Evolutionary conservation across 1,140 invertebrate genomes (phyloP), one percentile per base, ranked within the genome.

Genomic region (Polypedilum pembai): DNA sequence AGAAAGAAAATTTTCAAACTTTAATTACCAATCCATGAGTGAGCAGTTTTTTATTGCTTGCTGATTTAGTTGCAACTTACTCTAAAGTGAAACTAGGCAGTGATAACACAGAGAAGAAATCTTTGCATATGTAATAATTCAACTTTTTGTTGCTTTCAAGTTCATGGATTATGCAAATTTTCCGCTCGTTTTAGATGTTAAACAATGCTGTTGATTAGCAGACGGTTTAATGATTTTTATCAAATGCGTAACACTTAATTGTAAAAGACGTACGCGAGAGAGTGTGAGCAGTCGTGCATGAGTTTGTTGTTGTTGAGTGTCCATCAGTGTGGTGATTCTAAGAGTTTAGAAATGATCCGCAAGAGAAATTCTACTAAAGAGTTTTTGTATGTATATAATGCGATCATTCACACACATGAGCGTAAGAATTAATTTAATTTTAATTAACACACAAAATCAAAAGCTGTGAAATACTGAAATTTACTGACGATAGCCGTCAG

Each of bases 361-460:
- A 33, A 33, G 24, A 33, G 24, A 15, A 8, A 56, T 15, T 10
- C 45, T 56, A n/a, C 15, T n/a, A n/a, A 56, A n/a, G 45, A n/a
- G 45, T n/a, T n/a, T n/a, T n/a, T 56, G 15, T n/a, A 56, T 56
- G 4, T 56, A 15, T 3, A 45, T 56, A 56, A 56, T 56, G 8
- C 45, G 12, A 56, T 56, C 12, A 56, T 56, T n/a, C 45, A 56
- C 45, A 56, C 15, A 56, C 15, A n/a, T n/a, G 45, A 56, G 15
- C 45, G 24, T 33, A 56, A 56, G 45, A 56, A 56, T 56, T 56
- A 56, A 56, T 56, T 56, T 56, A 56, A 56, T 56, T 56, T 56
- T 56, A 56, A 56, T 56, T 56, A 56, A 56, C 45, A 56, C 45
- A 56, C 45, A 56, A 56, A 56, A 56, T 56, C 45, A 56, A 56